A percentile compares a stretch with the other conserved stretches of the same genome.
Evolutionary conservation across 2,888 invertebrate genomes (phyloP).

Genomic region (Girardia tigrina): DNA sequence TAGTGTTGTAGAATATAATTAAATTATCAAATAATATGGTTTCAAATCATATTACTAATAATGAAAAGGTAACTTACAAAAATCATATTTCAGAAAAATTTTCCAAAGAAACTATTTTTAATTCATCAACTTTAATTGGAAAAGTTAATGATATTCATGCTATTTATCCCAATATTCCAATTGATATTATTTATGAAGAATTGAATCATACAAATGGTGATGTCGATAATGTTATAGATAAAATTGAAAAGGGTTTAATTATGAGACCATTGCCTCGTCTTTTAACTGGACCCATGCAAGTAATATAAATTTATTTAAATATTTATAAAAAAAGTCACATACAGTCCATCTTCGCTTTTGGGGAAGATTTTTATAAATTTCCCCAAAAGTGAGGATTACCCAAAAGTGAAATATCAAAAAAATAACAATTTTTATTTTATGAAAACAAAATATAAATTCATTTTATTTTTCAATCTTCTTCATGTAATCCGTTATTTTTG

Average conservation of each 20-base stretch:
- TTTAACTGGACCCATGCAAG: constrained; percentile 31
- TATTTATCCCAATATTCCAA: constrained; percentile 26
- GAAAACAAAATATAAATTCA: too few species aligned
- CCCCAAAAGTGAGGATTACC: too few species aligned
- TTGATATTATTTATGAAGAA: constrained; percentile 29
- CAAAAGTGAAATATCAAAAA: too few species aligned
- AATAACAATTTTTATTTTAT: too few species aligned
- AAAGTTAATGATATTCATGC: constrained; percentile 15
- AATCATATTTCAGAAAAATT: background rate
- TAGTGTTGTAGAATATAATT: too few species aligned
- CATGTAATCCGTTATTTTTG: too few species aligned
- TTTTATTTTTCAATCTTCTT: too few species aligned
- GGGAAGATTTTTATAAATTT: too few species aligned
- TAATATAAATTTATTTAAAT: background rate
- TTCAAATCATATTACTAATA: background rate
- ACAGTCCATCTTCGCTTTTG: background rate
- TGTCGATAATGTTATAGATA: background rate
- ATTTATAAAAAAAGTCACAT: background rate
- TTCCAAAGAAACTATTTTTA: background rate
- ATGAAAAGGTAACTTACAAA: background rate
- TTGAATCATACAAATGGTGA: background rate
- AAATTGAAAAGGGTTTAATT: constrained; percentile 16
- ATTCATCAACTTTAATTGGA: constrained; percentile 1
- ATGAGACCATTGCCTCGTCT: constrained; percentile 19
- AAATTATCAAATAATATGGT: too few species aligned